These are phyloP conservation scores for Drosophila simulans DNA, from an alignment of 1,140 invertebrate species.

Conservation along the genomic window DNA sequence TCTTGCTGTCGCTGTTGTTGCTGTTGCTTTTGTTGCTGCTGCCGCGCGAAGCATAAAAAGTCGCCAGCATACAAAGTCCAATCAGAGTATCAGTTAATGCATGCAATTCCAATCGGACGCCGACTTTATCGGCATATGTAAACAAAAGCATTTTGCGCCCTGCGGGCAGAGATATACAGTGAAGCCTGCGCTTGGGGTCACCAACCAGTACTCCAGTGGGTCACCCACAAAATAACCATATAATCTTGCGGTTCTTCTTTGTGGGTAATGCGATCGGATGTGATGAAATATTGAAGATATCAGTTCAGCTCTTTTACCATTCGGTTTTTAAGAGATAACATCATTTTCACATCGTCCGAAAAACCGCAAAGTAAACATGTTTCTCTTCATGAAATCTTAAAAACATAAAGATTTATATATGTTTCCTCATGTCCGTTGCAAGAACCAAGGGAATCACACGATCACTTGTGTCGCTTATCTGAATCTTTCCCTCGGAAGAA, in stretches of 20 bases:
- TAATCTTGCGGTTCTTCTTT: not conserved
- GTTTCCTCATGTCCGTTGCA: not conserved
- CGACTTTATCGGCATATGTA: constrained; percentile 63
- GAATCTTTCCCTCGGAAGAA: not conserved
- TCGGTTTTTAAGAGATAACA: no score
- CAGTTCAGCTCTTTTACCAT: not conserved
- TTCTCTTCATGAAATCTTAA: no score
- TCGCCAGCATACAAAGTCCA: constrained; percentile 33
- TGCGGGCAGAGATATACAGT: constrained; percentile 3
- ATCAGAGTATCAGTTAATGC: constrained; percentile 7
- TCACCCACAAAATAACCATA: constrained; percentile 1
- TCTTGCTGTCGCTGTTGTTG: constrained; percentile 32
- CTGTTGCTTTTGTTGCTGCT: constrained; percentile 33
- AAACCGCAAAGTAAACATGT: no score
- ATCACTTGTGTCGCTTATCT: constrained; percentile 8
- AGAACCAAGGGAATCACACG: not conserved
- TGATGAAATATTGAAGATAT: not conserved
- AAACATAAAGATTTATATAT: no score
- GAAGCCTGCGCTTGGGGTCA: not conserved
- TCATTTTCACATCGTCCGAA: no score
- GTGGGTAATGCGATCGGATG: not conserved
- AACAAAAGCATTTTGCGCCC: constrained; percentile 66
- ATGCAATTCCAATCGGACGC: constrained; percentile 29
- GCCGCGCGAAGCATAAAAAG: constrained; percentile 47
- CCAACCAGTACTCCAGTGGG: not conserved